Evolutionary conservation across 2,797 vertebrate genomes (phyloP).

Genomic region (Lepus oiostolus): DNA sequence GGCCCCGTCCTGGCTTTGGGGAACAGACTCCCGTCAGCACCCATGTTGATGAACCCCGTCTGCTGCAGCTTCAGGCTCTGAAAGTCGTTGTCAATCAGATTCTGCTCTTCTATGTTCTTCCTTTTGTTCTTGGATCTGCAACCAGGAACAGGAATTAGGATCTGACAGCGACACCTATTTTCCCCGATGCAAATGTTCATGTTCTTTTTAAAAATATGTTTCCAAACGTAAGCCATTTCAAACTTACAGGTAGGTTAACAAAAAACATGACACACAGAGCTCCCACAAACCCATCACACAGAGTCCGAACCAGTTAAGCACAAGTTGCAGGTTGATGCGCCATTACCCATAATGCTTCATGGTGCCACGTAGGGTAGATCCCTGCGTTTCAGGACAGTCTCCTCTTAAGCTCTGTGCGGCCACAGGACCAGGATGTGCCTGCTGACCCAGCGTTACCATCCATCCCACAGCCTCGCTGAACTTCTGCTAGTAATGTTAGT

Average conservation of each 20-base stretch:
- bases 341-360: not conserved
- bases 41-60: not conserved
- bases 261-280: not conserved
- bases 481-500: not conserved
- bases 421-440: not conserved
- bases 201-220: not conserved
- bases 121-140: constrained; percentile 80
- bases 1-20: constrained; percentile 80
- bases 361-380: not conserved
- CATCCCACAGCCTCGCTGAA: not conserved
- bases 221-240: constrained; percentile 56
- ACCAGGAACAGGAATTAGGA: constrained; percentile 61
- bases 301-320: not conserved
- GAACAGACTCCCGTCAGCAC: constrained; percentile 69
- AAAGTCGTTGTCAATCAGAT: constrained; percentile 76
- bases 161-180: not conserved
- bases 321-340: not conserved
- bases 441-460: not conserved
- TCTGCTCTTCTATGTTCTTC: constrained; percentile 73
- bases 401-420: not conserved
- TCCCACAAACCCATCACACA: too few species aligned
- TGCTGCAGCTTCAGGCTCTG: not conserved
- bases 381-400: not conserved
- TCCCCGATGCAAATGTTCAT: constrained; percentile 5
- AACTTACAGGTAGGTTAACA: not conserved